Evolutionary conservation across 2,113 vertebrate species (phyloP), one percentile per base, ranked within the genome.

Genomic region (Cyprinodon variegatus): DNA sequence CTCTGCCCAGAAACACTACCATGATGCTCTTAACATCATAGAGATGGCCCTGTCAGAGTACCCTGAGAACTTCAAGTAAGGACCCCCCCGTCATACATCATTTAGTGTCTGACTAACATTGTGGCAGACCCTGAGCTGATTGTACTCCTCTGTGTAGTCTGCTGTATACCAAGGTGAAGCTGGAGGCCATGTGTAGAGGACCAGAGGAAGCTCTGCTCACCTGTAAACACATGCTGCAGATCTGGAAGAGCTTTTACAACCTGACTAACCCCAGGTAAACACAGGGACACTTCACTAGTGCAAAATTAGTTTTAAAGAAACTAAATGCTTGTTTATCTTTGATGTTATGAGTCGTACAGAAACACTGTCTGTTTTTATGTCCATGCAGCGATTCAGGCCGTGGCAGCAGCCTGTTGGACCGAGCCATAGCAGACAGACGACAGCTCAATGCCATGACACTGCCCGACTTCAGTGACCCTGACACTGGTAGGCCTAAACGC

Each of bases 211-310:
- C 97, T 3, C 94, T 99, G 45, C 96, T 99, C 76, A 97, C 96
- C 20, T 99, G 98, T 78, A 99, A 99, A 92, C 97, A 97, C 90
- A 99, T 99, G 98, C 90, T 99, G 72, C 97, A 99, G 76, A 98
- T 99, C 89, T 99, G 98, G 98, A 99, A 99, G 84, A 98, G 97
- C 84, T 99, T 98, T 87, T 99, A 99, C 91, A 99, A 98, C 92
- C 96, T 99, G 4, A 98, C 97, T 84, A 99, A 99, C 72, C 98
- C 98, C 90, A 99, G 98, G 98, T 99, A 91, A 79, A 85, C 61
- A 65, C 53, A 37, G 60, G 29, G 29, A 43, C 57, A 17, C 50
- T 9, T 41, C 41, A n/a, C 50, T 17, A n/a, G 50, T 10, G 50
- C 50, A n/a, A 41, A 41, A 29, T 29, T 29, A 29, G 29, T 29